These are phyloP conservation scores for Ptychoptera albimana DNA, from an alignment of 2,888 invertebrate genomes.

Conservation along the genomic window DNA sequence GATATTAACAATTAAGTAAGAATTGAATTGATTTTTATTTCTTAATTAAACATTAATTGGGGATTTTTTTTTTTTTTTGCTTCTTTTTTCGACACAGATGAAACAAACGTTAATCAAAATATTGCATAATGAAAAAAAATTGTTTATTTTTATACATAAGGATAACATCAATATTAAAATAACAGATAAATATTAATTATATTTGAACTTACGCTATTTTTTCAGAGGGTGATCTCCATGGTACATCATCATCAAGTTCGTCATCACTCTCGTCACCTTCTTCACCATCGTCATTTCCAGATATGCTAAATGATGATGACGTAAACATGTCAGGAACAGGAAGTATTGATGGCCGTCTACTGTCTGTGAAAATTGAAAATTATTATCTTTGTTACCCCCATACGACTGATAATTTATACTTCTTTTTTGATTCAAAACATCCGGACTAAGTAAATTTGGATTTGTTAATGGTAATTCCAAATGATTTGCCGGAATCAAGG, in stretches of 20 bases:
- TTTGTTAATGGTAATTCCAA: slow-evolving; percentile 57
- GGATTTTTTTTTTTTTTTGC: no score
- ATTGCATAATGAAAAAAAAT: no score
- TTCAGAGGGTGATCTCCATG: slow-evolving; percentile 80
- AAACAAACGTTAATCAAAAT: no score
- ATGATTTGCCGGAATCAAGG: slow-evolving; percentile 52
- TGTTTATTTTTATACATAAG: no score
- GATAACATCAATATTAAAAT: no score
- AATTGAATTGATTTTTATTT: no score
- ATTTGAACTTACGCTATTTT: slow-evolving; percentile 70
- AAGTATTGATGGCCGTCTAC: slow-evolving; percentile 78
- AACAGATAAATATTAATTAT: no score
- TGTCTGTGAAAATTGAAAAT: slow-evolving; percentile 34
- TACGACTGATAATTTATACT: no score
- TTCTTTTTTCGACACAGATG: no score
- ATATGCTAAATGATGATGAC: slow-evolving; percentile 58
- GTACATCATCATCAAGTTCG: slow-evolving; percentile 77
- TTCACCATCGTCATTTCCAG: slow-evolving; percentile 50
- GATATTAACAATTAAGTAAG: no score
- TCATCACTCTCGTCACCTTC: slow-evolving; percentile 77
- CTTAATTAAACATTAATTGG: no score
- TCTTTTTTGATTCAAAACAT: slow-evolving; percentile 52
- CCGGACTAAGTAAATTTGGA: slow-evolving; percentile 71
- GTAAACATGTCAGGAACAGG: slow-evolving; percentile 92
- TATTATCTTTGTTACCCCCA: no score